Evolutionary conservation across 2,113 vertebrate genomes (phyloP).

Genomic region (Chiloscyllium plagiosum): DNA sequence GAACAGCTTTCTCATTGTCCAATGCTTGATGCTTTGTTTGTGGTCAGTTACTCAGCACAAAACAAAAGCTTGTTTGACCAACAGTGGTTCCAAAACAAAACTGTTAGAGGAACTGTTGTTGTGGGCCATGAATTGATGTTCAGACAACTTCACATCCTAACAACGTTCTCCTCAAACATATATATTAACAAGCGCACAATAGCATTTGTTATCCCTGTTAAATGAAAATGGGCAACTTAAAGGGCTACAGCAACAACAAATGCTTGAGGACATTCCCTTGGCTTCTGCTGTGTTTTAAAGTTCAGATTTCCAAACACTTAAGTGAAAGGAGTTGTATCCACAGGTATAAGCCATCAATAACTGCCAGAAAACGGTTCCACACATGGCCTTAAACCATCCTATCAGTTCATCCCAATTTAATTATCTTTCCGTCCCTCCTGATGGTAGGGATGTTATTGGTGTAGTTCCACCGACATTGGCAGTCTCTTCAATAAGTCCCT

Average conservation of each 20-base stretch:
- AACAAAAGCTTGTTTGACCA: conserved; percentile 79
- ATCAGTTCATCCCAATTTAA: not conserved
- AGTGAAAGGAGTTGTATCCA: not conserved
- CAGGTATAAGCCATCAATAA: not conserved
- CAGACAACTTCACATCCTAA: conserved; percentile 55
- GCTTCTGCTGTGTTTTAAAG: not conserved
- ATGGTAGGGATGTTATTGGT: not conserved
- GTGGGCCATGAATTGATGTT: conserved; percentile 51
- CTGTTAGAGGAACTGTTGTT: conserved; percentile 61
- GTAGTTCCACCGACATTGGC: not conserved
- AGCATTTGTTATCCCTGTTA: conserved; percentile 30
- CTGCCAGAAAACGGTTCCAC: not conserved
- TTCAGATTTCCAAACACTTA: not conserved
- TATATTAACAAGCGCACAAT: conserved; percentile 12
- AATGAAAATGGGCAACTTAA: conserved; percentile 13
- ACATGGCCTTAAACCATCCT: not conserved
- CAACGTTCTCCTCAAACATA: conserved; percentile 43
- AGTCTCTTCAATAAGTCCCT: not conserved
- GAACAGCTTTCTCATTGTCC: conserved; percentile 62
- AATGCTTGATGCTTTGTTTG: conserved; percentile 56
- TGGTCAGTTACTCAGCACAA: conserved; percentile 63
- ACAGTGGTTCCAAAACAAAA: conserved; percentile 71
- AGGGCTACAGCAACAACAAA: not conserved
- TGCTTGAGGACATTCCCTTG: not conserved
- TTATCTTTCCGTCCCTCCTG: not conserved